Evolutionary conservation across 2,888 invertebrate genomes (phyloP), one percentile per base, ranked within the genome.

Genomic region (Theodoxus fluviatilis): DNA sequence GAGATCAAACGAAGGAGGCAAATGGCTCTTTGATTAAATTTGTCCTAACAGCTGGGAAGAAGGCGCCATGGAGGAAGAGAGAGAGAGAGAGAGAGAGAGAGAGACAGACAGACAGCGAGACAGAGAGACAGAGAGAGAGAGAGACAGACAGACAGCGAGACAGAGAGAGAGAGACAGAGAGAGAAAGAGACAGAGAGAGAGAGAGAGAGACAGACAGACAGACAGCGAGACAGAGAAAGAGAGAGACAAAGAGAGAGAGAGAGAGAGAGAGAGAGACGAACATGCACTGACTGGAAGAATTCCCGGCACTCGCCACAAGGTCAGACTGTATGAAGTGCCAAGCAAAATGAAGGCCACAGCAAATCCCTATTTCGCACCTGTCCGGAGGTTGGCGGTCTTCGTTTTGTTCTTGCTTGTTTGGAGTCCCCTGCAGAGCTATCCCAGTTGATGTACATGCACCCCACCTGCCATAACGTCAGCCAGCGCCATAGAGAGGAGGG

Each of bases 131-230:
- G n/a, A n/a, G n/a, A n/a, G n/a, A n/a, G n/a, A n/a, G n/a, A n/a
- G n/a, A n/a, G n/a, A n/a, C n/a, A n/a, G n/a, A n/a, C n/a, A n/a
- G n/a, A n/a, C n/a, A n/a, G n/a, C n/a, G n/a, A n/a, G n/a, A n/a
- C n/a, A n/a, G n/a, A n/a, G n/a, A n/a, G n/a, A n/a, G n/a, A n/a
- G n/a, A n/a, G n/a, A n/a, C n/a, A n/a, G n/a, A n/a, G 52, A 52
- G n/a, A 52, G 52, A 52, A 28, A 52, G 52, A 52, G 52, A 52
- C 25, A 52, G 52, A 52, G 52, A 57, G 4, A 57, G 31, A 25
- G 7, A 57, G 31, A 57, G 7, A 57, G 31, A 57, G 7, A 57
- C 57, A 57, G 6, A 61, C 37, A 61, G n/a, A 57, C 57, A 57
- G 7, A 57, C 57, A 57, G 7, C 28, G 7, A 57, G 31, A 57